Evolutionary conservation across 2,797 vertebrate species (phyloP).

Genomic region (Urosaurus nigricauda): DNA sequence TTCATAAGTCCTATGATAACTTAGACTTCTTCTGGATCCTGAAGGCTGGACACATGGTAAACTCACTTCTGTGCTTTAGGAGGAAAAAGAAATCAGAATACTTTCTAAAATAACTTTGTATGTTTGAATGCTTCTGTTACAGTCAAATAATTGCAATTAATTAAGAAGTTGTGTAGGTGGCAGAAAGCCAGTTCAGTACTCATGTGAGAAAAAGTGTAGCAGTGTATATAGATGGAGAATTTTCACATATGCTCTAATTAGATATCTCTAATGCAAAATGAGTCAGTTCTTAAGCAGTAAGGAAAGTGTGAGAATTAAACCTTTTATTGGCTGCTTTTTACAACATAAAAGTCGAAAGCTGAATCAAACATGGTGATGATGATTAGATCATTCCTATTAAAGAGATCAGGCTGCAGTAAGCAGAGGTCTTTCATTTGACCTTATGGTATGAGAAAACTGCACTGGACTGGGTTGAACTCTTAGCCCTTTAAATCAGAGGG

Average conservation of each 20-base stretch:
- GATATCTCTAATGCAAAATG: not conserved
- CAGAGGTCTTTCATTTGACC: not conserved
- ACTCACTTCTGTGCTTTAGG: not conserved
- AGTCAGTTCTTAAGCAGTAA: no score
- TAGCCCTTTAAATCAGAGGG: no score
- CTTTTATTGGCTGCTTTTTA: not conserved
- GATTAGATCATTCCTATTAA: not conserved
- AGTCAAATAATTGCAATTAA: not conserved
- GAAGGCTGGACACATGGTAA: constrained; percentile 97
- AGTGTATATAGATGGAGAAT: not conserved
- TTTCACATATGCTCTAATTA: not conserved
- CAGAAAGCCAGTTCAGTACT: not conserved
- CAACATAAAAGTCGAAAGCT: not conserved
- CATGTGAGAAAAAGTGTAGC: not conserved
- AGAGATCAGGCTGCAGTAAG: not conserved
- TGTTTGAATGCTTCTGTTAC: not conserved
- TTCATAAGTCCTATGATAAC: constrained; percentile 90
- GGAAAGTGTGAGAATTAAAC: not conserved
- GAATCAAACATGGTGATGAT: not conserved
- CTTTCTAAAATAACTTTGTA: not conserved
- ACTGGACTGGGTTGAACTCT: not conserved
- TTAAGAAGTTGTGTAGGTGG: not conserved
- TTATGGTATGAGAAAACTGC: not conserved
- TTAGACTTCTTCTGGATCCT: constrained; percentile 97
- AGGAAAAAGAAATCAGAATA: not conserved